Evolutionary conservation across 2,888 invertebrate genomes (phyloP), one percentile per base, ranked within the genome.

Genomic region (Calliopum simillimum): DNA sequence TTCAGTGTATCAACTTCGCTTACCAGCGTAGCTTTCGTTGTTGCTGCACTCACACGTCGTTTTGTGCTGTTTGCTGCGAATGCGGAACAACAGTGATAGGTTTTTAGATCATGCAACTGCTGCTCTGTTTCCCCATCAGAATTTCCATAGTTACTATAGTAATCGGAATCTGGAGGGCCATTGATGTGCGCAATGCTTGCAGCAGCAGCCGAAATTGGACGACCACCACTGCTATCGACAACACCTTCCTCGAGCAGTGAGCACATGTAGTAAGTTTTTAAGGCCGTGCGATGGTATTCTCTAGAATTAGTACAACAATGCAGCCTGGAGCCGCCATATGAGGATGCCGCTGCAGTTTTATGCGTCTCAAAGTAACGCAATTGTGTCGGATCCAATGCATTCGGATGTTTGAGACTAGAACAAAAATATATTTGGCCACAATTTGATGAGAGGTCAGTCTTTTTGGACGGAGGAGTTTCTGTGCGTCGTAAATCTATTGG

Each of bases 161-260:
- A 71, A 23, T 72, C 23, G 4, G 19, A 33, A 21, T 19, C 11
- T 25, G 25, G 46, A n/a, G 49, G 19, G 41, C 56, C 16, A 43
- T 16, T 21, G 12, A 75, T 74, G 19, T 75, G 75, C 2, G 73
- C 73, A 55, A 75, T 71, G 19, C 64, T 71, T 8, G 75, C 63
- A 43, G 44, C 44, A 21, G 58, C 43, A 2, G 41, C 47, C 12
- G 47, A 11, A n/a, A 73, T 65, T 6, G 78, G 75, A 16, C 75
- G 76, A 1, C 69, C 70, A 67, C 85, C 85, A 33, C n/a, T n/a
- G 33, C 33, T n/a, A 19, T 44, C 49, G 14, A 23, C 58, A 16
- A 53, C 4, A 8, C 84, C 85, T 74, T 89, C 88, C 77, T 89
- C 88, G 14, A 89, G 79, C 76, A 88, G 81, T 14, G 89, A 88